Percentiles rank a stretch among this genome's conserved stretches.
These are phyloP conservation scores for Actinemys pallida DNA, from an alignment of 2,113 vertebrate species.

Conservation along the genomic window DNA sequence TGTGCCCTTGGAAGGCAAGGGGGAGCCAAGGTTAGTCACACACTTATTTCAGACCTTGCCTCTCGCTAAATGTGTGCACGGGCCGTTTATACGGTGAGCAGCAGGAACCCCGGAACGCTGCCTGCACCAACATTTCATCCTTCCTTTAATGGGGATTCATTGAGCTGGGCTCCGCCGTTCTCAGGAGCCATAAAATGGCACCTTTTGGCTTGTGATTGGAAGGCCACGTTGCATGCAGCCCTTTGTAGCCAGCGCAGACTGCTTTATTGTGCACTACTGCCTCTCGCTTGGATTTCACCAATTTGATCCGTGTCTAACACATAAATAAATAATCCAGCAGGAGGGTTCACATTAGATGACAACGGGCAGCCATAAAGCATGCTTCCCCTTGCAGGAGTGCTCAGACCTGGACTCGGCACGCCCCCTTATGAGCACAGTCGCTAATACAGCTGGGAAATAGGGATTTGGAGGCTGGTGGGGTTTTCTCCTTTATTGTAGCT, in stretches of 20 bases:
- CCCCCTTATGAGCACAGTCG: constrained; percentile 76
- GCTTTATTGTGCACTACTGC: constrained; percentile 71
- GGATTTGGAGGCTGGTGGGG: constrained; percentile 22
- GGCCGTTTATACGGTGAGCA: background rate
- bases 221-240: constrained; percentile 8
- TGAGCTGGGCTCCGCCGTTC: constrained; percentile 59
- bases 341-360: constrained; percentile 63
- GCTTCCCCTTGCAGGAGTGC: constrained; percentile 33
- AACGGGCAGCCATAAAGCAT: constrained; percentile 65
- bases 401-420: constrained; percentile 70
- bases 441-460: constrained; percentile 70
- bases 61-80: background rate
- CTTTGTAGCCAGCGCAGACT: background rate
- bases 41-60: constrained; percentile 24
- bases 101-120: constrained; percentile 6
- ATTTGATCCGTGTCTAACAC: constrained; percentile 74
- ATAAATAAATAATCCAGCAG: constrained; percentile 78
- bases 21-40: constrained; percentile 52
- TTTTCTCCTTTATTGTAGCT: constrained; percentile 66
- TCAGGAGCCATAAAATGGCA: constrained; percentile 72
- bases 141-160: constrained; percentile 64
- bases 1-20: constrained; percentile 27
- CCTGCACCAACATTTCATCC: constrained; percentile 36
- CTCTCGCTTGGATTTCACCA: constrained; percentile 69
- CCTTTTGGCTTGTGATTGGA: constrained; percentile 72